Percentiles rank a stretch among this genome's conserved stretches.
phyloP scores from a whole-genome alignment of 2,113 vertebrate genomes.

The Jacana jacana region DNA sequence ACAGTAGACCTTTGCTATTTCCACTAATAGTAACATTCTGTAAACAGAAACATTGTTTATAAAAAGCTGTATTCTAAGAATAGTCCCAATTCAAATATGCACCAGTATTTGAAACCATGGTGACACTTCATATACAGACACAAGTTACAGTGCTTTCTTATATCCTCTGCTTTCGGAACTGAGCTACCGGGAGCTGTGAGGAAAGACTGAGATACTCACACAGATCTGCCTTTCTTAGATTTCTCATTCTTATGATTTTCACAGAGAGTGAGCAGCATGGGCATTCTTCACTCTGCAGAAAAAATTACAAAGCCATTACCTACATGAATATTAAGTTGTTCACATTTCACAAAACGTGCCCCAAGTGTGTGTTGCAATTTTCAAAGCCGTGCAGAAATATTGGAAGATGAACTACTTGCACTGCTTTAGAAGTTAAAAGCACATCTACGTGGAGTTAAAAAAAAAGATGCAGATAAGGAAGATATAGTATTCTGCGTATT shows the following conservation, averaged over 20 bases:
- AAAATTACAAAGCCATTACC: neutral
- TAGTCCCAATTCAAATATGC: neutral
- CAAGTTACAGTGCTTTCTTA: neutral
- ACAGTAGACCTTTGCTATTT: neutral
- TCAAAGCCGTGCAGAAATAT: neutral
- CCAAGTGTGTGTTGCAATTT: neutral
- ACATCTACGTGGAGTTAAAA: rapidly evolving
- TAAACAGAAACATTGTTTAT: neutral
- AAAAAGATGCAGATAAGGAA: neutral
- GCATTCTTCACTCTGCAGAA: slow-evolving; percentile 46
- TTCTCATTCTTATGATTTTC: slow-evolving; percentile 59
- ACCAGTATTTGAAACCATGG: neutral
- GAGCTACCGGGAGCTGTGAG: neutral
- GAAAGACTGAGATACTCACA: slow-evolving; percentile 10
- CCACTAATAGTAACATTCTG: neutral
- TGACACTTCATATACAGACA: neutral
- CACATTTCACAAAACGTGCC: neutral
- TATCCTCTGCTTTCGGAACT: neutral
- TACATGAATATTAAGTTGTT: neutral
- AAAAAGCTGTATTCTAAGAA: neutral
- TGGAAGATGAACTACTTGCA: neutral
- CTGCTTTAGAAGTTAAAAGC: neutral
- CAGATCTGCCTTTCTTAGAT: slow-evolving; percentile 45
- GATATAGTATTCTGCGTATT: neutral
- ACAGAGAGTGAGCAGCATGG: slow-evolving; percentile 26